A percentile compares a stretch with the other conserved stretches of the same genome.
Conservation (phyloP, 1,140 invertebrate species). For the Drosophila paulistorum region DNA sequence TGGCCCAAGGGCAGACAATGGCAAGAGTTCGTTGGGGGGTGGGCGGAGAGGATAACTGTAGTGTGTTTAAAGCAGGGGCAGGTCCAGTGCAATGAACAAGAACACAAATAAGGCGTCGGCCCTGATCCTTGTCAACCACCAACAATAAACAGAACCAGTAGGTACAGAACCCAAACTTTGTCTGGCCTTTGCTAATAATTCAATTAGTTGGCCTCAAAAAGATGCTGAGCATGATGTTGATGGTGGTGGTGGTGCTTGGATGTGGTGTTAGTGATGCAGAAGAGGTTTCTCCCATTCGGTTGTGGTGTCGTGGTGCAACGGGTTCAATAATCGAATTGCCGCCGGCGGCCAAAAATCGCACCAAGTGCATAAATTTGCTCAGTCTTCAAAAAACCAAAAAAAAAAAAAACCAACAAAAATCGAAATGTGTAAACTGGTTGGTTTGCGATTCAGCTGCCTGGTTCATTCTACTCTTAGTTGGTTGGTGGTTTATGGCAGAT, state of each 20-base stretch:
- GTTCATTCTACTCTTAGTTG: neutral
- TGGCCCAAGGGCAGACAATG: slow-evolving; percentile 50
- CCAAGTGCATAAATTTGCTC: slow-evolving; percentile 64
- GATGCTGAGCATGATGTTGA: slow-evolving; percentile 43
- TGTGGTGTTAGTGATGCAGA: slow-evolving; percentile 22
- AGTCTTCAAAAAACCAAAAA: neutral
- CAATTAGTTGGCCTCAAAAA: slow-evolving; percentile 73
- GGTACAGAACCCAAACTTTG: slow-evolving; percentile 31
- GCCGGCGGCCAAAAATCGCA: slow-evolving; percentile 60
- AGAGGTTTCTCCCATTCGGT: slow-evolving; percentile 33
- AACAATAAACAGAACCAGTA: slow-evolving; percentile 66
- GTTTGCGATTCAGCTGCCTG: neutral
- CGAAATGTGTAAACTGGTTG: slow-evolving; percentile 45
- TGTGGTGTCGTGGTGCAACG: slow-evolving; percentile 43
- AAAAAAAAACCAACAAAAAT: too few relatives aligned
- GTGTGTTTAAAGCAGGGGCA: slow-evolving; percentile 18
- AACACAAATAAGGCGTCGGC: slow-evolving; percentile 80
- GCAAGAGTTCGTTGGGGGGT: slow-evolving; percentile 21
- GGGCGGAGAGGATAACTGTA: neutral
- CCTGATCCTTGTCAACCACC: slow-evolving; percentile 80
- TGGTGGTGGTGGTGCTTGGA: slow-evolving; percentile 5
- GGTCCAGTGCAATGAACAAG: slow-evolving; percentile 62
- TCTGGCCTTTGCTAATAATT: slow-evolving; percentile 68
- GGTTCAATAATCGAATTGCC: slow-evolving; percentile 72
- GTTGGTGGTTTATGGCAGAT: neutral